Conservation (phyloP, 2,888 invertebrate species). For the Oscheius sp. region DNA sequence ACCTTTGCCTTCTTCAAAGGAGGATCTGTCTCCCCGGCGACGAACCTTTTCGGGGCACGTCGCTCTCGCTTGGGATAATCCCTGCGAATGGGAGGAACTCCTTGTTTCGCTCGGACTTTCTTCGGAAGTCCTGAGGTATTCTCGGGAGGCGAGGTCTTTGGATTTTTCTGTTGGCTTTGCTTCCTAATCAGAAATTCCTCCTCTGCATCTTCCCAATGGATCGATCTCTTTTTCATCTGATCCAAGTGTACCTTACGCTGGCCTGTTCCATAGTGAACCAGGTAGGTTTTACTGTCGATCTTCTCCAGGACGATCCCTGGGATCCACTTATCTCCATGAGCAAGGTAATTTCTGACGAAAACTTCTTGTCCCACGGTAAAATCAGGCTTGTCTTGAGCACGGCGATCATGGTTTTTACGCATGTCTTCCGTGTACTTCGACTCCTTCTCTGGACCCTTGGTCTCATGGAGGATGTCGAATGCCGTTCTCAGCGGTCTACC, state of each 20-base stretch:
- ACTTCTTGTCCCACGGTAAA: slow-evolving; percentile 12
- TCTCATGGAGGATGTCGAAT: slow-evolving; percentile 13
- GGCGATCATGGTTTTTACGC: slow-evolving; percentile 13
- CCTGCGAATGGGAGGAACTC: too few relatives aligned
- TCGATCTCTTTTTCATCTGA: too few relatives aligned
- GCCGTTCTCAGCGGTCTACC: slow-evolving; percentile 20
- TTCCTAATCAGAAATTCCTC: too few relatives aligned
- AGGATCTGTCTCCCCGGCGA: too few relatives aligned
- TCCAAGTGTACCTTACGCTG: not conserved
- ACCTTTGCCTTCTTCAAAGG: too few relatives aligned
- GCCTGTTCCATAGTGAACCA: slow-evolving; percentile 17
- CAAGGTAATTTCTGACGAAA: slow-evolving; percentile 2
- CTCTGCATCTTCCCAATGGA: too few relatives aligned
- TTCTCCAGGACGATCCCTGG: slow-evolving; percentile 15
- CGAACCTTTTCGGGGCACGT: too few relatives aligned
- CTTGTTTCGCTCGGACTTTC: too few relatives aligned
- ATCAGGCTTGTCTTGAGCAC: not conserved
- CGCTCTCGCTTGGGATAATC: too few relatives aligned
- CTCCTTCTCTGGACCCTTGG: not conserved
- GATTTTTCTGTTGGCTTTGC: too few relatives aligned
- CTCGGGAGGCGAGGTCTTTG: too few relatives aligned
- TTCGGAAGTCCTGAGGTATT: too few relatives aligned
- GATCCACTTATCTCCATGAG: slow-evolving; percentile 28
- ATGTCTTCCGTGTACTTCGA: slow-evolving; percentile 13
- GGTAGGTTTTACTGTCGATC: not conserved